Evolutionary conservation across 2,888 invertebrate species (phyloP).

Genomic region (Apotomis turbidana): DNA sequence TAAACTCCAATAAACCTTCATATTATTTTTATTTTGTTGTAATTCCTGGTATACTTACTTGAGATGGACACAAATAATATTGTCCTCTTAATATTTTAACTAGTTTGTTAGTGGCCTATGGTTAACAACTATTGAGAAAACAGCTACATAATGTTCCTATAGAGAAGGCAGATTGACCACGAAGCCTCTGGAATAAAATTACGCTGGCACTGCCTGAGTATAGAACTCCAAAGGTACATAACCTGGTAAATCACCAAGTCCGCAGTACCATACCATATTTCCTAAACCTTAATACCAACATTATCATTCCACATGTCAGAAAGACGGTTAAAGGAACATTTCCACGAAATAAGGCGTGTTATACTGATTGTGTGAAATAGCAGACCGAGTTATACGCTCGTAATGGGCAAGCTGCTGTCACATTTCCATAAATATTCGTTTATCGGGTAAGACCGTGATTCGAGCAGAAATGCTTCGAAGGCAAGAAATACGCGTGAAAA

Average conservation of each 20-base stretch:
- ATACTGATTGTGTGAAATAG: conserved; percentile 33
- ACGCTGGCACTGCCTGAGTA: background rate
- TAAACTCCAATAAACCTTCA: too few relatives aligned
- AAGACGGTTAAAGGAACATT: conserved; percentile 27
- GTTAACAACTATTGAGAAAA: too few relatives aligned
- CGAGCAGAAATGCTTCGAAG: conserved; percentile 62
- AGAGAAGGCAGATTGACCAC: too few relatives aligned
- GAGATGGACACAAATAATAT: too few relatives aligned
- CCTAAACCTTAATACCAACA: background rate
- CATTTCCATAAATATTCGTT: conserved; percentile 77
- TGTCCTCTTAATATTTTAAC: too few relatives aligned
- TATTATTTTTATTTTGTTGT: too few relatives aligned
- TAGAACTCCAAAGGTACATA: background rate
- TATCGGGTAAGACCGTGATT: conserved; percentile 67
- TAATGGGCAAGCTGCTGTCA: conserved; percentile 48
- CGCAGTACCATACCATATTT: background rate
- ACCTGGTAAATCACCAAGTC: background rate
- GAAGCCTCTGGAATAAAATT: background rate
- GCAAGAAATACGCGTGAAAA: conserved; percentile 51
- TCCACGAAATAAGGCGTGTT: conserved; percentile 34
- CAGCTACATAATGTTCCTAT: too few relatives aligned
- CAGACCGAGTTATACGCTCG: conserved; percentile 27
- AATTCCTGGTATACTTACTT: too few relatives aligned
- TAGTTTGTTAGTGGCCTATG: too few relatives aligned
- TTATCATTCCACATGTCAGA: background rate